phyloP scores from a whole-genome alignment of 30 jellyfish, hydroid and myxozoan species.

The Clytia hemisphaerica region DNA sequence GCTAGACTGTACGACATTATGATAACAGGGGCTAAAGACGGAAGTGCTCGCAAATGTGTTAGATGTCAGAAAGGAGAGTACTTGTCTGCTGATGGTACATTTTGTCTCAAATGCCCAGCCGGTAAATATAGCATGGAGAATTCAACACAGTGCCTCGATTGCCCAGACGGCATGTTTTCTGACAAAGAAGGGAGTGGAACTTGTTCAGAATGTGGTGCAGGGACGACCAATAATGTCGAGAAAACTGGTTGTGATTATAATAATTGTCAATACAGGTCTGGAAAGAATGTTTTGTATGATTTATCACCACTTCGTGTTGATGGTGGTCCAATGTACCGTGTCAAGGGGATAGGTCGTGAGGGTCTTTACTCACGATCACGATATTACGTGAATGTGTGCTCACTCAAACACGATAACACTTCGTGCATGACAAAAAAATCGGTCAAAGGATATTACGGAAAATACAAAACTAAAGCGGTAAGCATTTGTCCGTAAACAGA shows the following conservation, averaged over 20 bases:
- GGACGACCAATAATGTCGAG: constrained; percentile 53
- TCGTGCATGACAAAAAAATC: constrained; percentile 42
- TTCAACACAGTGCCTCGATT: constrained; percentile 39
- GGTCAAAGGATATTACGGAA: too few species aligned
- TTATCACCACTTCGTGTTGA: constrained; percentile 67
- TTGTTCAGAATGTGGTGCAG: constrained; percentile 74
- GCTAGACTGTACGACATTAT: constrained; percentile 48
- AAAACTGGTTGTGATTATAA: constrained; percentile 56
- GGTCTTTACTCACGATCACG: constrained; percentile 3
- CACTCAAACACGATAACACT: constrained; percentile 68
- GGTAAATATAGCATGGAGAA: constrained; percentile 82
- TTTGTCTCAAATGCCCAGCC: constrained; percentile 68
- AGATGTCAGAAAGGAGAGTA: constrained; percentile 61
- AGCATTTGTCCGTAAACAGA: too few species aligned
- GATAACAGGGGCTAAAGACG: constrained; percentile 54
- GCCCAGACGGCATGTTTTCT: constrained; percentile 55
- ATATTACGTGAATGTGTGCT: constrained; percentile 66
- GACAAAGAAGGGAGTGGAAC: constrained; percentile 51
- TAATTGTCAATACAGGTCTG: constrained; percentile 54
- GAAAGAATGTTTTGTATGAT: constrained; percentile 56
- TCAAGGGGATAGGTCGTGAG: constrained; percentile 28
- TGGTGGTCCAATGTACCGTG: constrained; percentile 83
- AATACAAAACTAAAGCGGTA: too few species aligned
- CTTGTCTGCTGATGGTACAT: constrained; percentile 39
- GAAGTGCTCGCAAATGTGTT: constrained; percentile 47